Evolutionary conservation across 2,113 vertebrate species (phyloP).

Genomic region (Cervus canadensis): DNA sequence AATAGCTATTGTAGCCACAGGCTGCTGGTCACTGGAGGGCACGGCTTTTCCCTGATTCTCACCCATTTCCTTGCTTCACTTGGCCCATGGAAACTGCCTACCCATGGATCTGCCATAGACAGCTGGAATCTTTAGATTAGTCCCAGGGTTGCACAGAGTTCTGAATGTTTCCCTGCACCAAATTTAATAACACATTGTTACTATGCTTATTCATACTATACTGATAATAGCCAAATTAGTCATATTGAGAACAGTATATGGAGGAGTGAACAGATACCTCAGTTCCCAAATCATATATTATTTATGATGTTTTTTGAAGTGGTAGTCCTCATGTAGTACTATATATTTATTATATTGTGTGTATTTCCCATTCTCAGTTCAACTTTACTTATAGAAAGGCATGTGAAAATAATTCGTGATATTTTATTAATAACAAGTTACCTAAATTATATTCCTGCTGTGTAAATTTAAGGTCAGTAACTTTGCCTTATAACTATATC

Average conservation of each 20-base stretch:
- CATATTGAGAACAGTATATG: background rate
- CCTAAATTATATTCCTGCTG: background rate
- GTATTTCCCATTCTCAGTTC: background rate
- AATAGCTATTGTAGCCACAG: background rate
- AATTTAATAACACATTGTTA: background rate
- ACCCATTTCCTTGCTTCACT: background rate
- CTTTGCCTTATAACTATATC: background rate
- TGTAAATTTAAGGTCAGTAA: background rate
- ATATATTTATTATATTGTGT: background rate
- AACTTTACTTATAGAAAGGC: background rate
- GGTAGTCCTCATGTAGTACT: background rate
- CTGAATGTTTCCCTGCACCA: background rate
- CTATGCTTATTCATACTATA: background rate
- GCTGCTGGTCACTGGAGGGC: background rate
- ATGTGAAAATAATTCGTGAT: background rate
- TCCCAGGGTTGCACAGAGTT: background rate
- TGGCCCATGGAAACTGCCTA: background rate
- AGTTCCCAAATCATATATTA: conserved; percentile 6
- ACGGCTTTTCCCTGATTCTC: background rate
- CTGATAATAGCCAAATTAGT: background rate
- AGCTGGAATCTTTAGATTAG: background rate
- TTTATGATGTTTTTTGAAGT: background rate
- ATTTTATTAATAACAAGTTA: background rate
- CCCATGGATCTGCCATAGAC: background rate
- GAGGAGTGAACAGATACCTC: background rate